Conservation (phyloP, 1,140 invertebrate species). For the Trichomalopsis sarcophagae region DNA sequence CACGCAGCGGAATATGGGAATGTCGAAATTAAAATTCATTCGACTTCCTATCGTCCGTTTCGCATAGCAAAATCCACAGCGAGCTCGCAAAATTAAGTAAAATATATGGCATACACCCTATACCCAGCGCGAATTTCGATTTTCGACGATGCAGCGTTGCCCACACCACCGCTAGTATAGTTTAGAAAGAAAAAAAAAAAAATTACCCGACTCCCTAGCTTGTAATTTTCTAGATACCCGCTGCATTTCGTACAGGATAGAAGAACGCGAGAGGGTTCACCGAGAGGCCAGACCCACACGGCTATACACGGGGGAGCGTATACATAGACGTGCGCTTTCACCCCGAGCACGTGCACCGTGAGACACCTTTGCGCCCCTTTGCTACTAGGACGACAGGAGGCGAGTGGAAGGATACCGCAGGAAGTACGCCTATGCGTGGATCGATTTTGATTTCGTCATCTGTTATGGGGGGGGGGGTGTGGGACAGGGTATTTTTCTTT, state of each 20-base stretch:
- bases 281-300: neutral
- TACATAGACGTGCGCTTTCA: neutral
- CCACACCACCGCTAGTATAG: neutral
- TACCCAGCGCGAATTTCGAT: too few species aligned
- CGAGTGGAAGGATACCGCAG: neutral
- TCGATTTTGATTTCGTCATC: too few species aligned
- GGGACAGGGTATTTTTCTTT: too few species aligned
- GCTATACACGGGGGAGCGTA: too few species aligned
- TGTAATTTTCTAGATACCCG: neutral
- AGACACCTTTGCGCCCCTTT: constrained; percentile 43
- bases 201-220: neutral
- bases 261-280: neutral
- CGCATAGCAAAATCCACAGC: too few species aligned
- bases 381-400: constrained; percentile 45
- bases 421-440: neutral
- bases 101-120: too few species aligned
- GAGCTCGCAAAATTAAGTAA: too few species aligned
- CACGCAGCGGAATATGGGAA: too few species aligned
- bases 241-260: constrained; percentile 9
- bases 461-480: too few species aligned
- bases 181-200: neutral
- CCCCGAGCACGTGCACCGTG: neutral
- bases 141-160: neutral
- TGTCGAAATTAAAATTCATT: too few species aligned
- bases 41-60: too few species aligned